Conservation (phyloP, 2,113 vertebrate species). For the Otus sunia region DNA sequence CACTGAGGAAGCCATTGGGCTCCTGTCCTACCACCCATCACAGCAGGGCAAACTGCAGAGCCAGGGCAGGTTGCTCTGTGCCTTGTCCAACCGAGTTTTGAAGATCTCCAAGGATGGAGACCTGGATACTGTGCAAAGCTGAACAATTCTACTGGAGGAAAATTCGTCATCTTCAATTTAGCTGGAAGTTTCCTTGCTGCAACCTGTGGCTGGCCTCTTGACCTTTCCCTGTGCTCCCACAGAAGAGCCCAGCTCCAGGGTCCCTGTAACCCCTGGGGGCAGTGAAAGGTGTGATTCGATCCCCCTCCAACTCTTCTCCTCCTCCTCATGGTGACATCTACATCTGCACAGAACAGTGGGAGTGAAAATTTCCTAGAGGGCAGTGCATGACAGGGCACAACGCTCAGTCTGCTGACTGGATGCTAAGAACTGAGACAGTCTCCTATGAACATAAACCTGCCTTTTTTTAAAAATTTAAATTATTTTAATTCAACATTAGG, state of each 20-base stretch:
- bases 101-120: background rate
- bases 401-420: background rate
- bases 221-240: background rate
- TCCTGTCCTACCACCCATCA: background rate
- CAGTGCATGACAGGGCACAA: background rate
- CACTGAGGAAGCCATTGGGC: background rate
- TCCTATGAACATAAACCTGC: background rate
- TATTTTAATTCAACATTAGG: background rate
- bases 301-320: background rate
- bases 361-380: background rate
- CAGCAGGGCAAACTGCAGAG: background rate
- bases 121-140: background rate
- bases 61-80: background rate
- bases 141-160: background rate
- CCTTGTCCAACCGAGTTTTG: background rate
- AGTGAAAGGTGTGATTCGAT: background rate
- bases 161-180: background rate
- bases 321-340: background rate
- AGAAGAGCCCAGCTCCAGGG: background rate
- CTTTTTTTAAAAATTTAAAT: background rate
- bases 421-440: background rate
- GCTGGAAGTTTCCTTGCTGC: background rate
- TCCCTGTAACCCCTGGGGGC: accelerated
- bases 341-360: background rate
- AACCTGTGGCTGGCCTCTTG: background rate